A percentile compares a stretch with the other conserved stretches of the same genome.
phyloP scores from a whole-genome alignment of 2,888 invertebrate genomes.

The Habroteleia sp. region DNA sequence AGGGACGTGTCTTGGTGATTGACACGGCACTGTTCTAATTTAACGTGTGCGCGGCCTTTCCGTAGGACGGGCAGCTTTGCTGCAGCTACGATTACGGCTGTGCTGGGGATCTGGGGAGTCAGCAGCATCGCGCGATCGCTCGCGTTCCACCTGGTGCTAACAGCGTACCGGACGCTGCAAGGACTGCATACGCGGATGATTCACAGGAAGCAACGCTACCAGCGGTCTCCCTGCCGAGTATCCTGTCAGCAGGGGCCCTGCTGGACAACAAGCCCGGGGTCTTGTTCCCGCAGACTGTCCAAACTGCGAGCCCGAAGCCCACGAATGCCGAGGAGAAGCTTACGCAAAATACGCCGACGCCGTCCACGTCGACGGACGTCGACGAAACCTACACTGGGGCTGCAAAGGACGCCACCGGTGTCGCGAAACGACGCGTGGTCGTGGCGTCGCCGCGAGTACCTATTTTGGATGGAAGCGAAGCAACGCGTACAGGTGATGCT shows the following conservation, averaged over 20 bases:
- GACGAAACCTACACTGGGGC: conserved; percentile 13
- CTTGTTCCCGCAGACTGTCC: conserved; percentile 14
- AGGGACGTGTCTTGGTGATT: conserved; percentile 29
- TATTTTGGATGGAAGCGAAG: conserved; percentile 40
- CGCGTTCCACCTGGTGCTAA: conserved; percentile 69
- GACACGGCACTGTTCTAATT: conserved; percentile 25
- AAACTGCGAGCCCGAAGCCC: conserved; percentile 6
- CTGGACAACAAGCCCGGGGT: conserved; percentile 15
- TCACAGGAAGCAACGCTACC: conserved; percentile 77
- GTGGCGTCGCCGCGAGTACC: conserved; percentile 24
- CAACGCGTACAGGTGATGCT: conserved; percentile 46
- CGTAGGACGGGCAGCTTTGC: conserved; percentile 82
- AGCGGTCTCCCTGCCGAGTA: conserved; percentile 69
- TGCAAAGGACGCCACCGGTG: neutral
- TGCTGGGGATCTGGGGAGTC: conserved; percentile 77
- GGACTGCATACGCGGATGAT: conserved; percentile 71
- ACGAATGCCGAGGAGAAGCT: conserved; percentile 15
- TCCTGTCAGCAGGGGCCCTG: conserved; percentile 26
- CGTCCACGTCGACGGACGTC: conserved; percentile 40
- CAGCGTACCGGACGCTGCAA: conserved; percentile 68
- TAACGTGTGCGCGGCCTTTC: conserved; percentile 66
- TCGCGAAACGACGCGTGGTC: conserved; percentile 17
- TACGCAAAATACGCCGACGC: conserved; percentile 45
- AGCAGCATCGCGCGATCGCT: conserved; percentile 70
- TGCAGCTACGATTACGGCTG: conserved; percentile 82